A percentile compares a stretch with the other conserved stretches of the same genome.
phyloP scores from a whole-genome alignment of 1,140 invertebrate species.

The Dolichoris vasculosae region DNA sequence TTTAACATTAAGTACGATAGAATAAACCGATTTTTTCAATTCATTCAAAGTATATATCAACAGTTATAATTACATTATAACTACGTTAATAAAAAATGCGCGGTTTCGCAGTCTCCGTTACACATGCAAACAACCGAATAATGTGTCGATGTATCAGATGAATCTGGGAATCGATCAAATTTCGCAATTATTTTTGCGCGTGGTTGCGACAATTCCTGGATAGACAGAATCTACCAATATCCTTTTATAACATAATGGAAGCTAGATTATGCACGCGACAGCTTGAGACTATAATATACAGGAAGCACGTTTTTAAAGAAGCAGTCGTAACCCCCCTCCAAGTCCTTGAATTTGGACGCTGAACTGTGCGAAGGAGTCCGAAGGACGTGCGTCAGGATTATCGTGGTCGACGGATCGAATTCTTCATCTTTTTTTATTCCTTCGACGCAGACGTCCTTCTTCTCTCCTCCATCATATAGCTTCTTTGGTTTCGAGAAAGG shows the following conservation, averaged over 20 bases:
- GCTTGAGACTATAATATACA: conserved; percentile 56
- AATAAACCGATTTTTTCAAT: not conserved
- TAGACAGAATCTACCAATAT: conserved; percentile 16
- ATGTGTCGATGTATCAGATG: not conserved
- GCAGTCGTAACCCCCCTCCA: not conserved
- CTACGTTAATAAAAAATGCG: no score
- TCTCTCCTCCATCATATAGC: not conserved
- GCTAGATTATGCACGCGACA: not conserved
- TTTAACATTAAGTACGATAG: not conserved
- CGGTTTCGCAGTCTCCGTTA: no score
- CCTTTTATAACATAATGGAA: conserved; percentile 19
- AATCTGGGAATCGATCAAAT: conserved; percentile 24
- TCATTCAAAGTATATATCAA: no score
- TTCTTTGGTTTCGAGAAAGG: conserved; percentile 7
- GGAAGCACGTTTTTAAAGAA: conserved; percentile 50
- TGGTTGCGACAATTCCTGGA: not conserved
- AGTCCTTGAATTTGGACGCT: conserved; percentile 64
- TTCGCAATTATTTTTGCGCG: conserved; percentile 23
- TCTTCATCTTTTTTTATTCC: conserved; percentile 46
- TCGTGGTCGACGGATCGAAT: conserved; percentile 56
- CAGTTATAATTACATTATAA: no score
- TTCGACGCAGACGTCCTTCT: conserved; percentile 33
- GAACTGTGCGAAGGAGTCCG: conserved; percentile 58
- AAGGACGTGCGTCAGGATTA: conserved; percentile 59
- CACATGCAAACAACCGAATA: not conserved